A percentile compares a stretch with the other conserved stretches of the same genome.
phyloP scores from a whole-genome alignment of 2,113 vertebrate genomes.

The Myocastor coypus region DNA sequence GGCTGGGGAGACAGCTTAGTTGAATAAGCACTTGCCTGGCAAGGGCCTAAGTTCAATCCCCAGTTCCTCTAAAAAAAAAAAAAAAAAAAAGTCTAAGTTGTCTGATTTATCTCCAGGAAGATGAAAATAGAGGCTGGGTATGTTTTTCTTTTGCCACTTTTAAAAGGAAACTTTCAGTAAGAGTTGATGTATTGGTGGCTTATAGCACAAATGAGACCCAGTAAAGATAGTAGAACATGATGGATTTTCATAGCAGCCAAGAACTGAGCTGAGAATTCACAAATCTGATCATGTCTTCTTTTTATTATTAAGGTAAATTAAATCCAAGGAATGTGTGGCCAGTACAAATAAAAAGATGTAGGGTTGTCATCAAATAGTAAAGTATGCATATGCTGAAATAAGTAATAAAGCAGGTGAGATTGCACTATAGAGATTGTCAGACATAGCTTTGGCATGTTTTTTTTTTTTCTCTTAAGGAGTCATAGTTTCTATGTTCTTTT shows the following conservation, averaged over 20 bases:
- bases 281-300: not conserved
- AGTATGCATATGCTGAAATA: slow-evolving; percentile 4
- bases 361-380: not conserved
- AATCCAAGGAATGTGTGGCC: slow-evolving; percentile 37
- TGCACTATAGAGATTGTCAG: not conserved
- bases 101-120: not conserved
- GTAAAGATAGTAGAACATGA: not conserved
- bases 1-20: too few species aligned
- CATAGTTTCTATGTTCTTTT: not conserved
- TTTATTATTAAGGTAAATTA: slow-evolving; percentile 26
- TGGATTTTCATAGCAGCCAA: slow-evolving; percentile 37
- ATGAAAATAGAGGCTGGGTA: not conserved
- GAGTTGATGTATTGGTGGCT: not conserved
- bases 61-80: too few species aligned
- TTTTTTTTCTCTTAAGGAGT: not conserved
- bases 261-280: slow-evolving; percentile 15
- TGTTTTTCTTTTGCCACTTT: not conserved
- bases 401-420: not conserved
- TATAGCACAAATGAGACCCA: not conserved
- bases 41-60: too few species aligned
- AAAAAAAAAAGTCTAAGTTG: not conserved
- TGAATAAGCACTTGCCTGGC: too few species aligned
- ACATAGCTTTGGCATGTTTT: too few species aligned
- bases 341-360: slow-evolving; percentile 22
- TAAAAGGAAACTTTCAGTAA: slow-evolving; percentile 28